These are phyloP conservation scores for Protonibea diacanthus DNA, from an alignment of 2,797 vertebrate species.

Conservation along the genomic window DNA sequence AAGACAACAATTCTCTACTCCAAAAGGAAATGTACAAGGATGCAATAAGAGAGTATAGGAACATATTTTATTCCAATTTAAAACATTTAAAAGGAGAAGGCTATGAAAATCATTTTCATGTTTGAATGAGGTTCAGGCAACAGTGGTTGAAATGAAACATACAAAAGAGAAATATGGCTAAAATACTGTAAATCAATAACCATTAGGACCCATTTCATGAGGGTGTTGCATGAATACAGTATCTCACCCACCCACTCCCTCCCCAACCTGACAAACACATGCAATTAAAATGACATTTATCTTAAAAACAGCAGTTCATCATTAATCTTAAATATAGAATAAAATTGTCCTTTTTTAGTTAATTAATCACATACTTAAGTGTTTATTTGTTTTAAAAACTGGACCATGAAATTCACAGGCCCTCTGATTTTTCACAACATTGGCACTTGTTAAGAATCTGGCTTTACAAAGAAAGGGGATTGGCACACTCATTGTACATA, in stretches of 20 bases:
- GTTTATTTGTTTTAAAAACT: slow-evolving; percentile 89
- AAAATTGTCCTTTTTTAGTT: slow-evolving; percentile 79
- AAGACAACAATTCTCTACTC: neutral
- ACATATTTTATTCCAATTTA: slow-evolving; percentile 97
- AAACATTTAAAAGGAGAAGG: slow-evolving; percentile 97
- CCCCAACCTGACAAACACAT: slow-evolving; percentile 87
- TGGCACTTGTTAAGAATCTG: slow-evolving; percentile 92
- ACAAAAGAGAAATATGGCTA: slow-evolving; percentile 87
- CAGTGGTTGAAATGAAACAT: slow-evolving; percentile 90
- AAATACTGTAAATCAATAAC: slow-evolving; percentile 88
- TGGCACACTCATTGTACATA: slow-evolving; percentile 92
- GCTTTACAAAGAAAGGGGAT: slow-evolving; percentile 89
- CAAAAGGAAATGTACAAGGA: slow-evolving; percentile 53
- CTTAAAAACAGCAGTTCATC: slow-evolving; percentile 89
- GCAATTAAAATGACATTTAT: slow-evolving; percentile 90
- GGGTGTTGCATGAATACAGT: slow-evolving; percentile 77
- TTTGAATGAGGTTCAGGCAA: slow-evolving; percentile 92
- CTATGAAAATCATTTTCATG: slow-evolving; percentile 98
- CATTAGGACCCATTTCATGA: slow-evolving; percentile 78
- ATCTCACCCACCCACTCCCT: slow-evolving; percentile 77
- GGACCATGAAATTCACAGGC: slow-evolving; percentile 88
- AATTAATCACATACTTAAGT: slow-evolving; percentile 83
- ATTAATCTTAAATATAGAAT: slow-evolving; percentile 87
- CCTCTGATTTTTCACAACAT: slow-evolving; percentile 88
- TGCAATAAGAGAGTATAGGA: slow-evolving; percentile 86